Conservation (phyloP, 2,888 invertebrate genomes). For the Pyrgus malvae region DNA sequence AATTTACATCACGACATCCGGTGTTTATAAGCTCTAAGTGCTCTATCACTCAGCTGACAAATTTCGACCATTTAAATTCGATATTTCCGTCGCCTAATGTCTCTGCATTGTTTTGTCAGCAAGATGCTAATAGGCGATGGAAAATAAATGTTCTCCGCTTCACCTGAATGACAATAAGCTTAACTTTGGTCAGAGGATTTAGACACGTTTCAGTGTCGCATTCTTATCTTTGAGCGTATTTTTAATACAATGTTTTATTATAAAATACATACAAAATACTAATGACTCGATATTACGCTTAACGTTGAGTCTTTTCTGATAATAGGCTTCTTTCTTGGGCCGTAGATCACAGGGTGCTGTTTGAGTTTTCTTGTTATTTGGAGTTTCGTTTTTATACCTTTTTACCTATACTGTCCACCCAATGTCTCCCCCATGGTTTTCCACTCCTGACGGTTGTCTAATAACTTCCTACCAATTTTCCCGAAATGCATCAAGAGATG, state of each 20-base stretch:
- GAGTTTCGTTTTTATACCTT: too few species aligned
- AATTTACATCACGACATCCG: neutral
- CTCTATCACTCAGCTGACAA: conserved; percentile 11
- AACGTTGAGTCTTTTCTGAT: too few species aligned
- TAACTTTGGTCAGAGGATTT: neutral
- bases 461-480: too few species aligned
- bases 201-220: neutral
- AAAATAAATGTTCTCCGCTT: conserved; percentile 20
- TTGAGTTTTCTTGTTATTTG: too few species aligned
- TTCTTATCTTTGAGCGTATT: neutral
- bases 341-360: too few species aligned
- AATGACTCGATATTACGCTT: too few species aligned
- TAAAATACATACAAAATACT: too few species aligned
- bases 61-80: conserved; percentile 8
- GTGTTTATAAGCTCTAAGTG: conserved; percentile 3
- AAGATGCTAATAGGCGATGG: conserved; percentile 12
- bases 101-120: conserved; percentile 14
- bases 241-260: neutral
- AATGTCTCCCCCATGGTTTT: too few species aligned
- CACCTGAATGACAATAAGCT: conserved; percentile 21
- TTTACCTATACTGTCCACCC: too few species aligned
- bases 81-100: conserved; percentile 19
- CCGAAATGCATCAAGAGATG: too few species aligned
- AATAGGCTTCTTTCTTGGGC: too few species aligned
- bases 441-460: too few species aligned